Conservation (phyloP, 2,113 vertebrate species). For the Mustela lutreola region DNA sequence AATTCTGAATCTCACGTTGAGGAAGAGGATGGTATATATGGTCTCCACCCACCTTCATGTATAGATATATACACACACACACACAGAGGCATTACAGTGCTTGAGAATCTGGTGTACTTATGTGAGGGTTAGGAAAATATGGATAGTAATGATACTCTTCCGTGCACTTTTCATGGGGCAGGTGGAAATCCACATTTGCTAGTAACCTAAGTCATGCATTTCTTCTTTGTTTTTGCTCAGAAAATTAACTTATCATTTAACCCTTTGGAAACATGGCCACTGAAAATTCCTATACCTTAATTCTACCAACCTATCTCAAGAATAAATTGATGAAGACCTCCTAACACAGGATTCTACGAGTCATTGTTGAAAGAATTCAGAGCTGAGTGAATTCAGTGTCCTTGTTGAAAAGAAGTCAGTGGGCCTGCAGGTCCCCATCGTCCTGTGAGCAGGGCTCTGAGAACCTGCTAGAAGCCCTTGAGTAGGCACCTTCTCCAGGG, state of each 20-base stretch:
- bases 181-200: not conserved
- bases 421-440: rapidly evolving
- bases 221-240: not conserved
- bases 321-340: not conserved
- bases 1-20: not conserved
- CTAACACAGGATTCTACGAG: not conserved
- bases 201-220: not conserved
- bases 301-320: not conserved
- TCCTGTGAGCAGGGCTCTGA: rapidly evolving
- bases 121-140: rapidly evolving
- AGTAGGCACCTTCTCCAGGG: not conserved
- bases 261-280: not conserved
- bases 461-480: not conserved
- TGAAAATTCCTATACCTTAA: not conserved
- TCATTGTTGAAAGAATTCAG: not conserved
- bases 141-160: not conserved
- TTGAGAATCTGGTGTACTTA: rapidly evolving
- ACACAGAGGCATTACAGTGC: not conserved
- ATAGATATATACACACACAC: not conserved
- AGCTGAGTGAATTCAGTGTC: too few relatives aligned
- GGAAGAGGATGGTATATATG: not conserved
- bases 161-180: not conserved
- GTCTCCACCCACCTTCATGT: not conserved
- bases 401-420: too few relatives aligned
- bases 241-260: not conserved